Conservation (phyloP, 2,888 invertebrate species). For the Chrysomela aeneicollis region DNA sequence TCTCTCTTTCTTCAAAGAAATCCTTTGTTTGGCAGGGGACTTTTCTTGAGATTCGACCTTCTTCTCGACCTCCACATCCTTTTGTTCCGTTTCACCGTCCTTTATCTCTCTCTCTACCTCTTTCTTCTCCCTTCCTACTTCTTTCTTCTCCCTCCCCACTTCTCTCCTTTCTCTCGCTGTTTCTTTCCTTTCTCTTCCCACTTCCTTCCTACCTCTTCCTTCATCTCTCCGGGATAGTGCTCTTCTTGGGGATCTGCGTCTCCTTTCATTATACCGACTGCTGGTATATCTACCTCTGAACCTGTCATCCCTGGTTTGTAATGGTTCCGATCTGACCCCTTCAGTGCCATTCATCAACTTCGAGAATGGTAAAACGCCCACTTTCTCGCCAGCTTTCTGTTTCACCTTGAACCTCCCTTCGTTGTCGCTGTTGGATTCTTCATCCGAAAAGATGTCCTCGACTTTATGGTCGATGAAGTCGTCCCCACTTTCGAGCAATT, state of each 20-base stretch:
- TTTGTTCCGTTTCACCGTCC: constrained; percentile 1
- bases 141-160: constrained; percentile 3
- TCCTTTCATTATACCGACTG: constrained; percentile 19
- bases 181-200: neutral
- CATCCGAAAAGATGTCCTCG: constrained; percentile 58
- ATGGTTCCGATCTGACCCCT: constrained; percentile 37
- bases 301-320: constrained; percentile 22
- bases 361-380: constrained; percentile 42
- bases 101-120: neutral
- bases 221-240: neutral
- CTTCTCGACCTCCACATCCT: constrained; percentile 16
- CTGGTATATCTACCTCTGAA: neutral
- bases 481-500: constrained; percentile 45
- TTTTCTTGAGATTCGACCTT: constrained; percentile 27
- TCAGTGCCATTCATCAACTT: constrained; percentile 45
- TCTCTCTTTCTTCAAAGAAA: constrained; percentile 36
- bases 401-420: constrained; percentile 58
- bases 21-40: constrained; percentile 27
- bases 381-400: constrained; percentile 35
- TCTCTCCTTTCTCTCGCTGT: constrained; percentile 13
- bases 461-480: constrained; percentile 51
- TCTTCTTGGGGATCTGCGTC: constrained; percentile 16
- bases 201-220: neutral
- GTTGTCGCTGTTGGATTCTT: constrained; percentile 59
- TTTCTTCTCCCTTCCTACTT: neutral